phyloP scores from a whole-genome alignment of 2,113 vertebrate genomes.

The Tautogolabrus adspersus region DNA sequence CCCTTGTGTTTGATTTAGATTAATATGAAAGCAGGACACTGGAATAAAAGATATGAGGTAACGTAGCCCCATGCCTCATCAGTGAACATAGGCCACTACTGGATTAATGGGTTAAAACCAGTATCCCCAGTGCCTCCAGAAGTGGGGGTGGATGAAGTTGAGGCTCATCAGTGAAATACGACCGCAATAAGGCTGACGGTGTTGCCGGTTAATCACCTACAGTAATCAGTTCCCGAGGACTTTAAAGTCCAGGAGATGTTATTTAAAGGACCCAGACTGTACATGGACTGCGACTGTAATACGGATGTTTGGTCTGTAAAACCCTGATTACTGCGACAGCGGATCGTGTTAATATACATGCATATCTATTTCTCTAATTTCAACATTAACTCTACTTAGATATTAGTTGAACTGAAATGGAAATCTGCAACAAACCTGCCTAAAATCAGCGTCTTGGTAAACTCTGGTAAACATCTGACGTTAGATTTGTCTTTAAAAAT shows the following conservation, averaged over 20 bases:
- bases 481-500: too few species aligned
- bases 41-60: constrained; percentile 40
- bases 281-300: neutral
- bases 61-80: constrained; percentile 39
- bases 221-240: constrained; percentile 27
- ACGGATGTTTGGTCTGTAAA: neutral
- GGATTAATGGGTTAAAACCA: constrained; percentile 64
- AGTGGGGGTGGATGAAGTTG: constrained; percentile 48
- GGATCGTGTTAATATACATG: neutral
- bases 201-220: constrained; percentile 49
- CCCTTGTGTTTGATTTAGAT: constrained; percentile 42
- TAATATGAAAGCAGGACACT: constrained; percentile 44
- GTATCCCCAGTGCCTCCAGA: constrained; percentile 38
- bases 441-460: too few species aligned
- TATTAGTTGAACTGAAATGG: too few species aligned
- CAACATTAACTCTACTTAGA: too few species aligned
- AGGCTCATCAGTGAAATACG: constrained; percentile 40
- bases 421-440: too few species aligned
- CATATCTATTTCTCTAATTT: too few species aligned
- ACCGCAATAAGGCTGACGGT: constrained; percentile 26
- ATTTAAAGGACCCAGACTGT: neutral
- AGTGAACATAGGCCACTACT: neutral
- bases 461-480: too few species aligned
- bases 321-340: neutral
- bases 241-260: constrained; percentile 18